Conservation (phyloP, 1,140 invertebrate species). For the Drosophila athabasca region DNA sequence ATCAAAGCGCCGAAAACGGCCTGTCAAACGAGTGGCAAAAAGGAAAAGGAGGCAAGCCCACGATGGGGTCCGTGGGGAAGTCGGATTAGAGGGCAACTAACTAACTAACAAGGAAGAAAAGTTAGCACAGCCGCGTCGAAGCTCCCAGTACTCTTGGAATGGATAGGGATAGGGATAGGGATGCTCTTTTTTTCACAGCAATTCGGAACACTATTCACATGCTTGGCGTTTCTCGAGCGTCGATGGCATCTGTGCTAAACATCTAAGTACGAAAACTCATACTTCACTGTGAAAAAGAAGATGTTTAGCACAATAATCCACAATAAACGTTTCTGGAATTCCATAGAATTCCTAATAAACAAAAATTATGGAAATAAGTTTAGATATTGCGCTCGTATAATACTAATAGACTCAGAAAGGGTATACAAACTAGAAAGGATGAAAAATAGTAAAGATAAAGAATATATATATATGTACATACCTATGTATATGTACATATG, state of each 20-base stretch:
- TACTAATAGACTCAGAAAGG: not conserved
- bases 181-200: too few species aligned
- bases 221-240: too few species aligned
- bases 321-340: too few species aligned
- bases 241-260: too few species aligned
- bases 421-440: not conserved
- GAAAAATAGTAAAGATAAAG: conserved; percentile 6
- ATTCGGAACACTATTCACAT: too few species aligned
- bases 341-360: too few species aligned
- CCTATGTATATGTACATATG: conserved; percentile 1
- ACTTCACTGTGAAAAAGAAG: not conserved
- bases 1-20: conserved; percentile 73
- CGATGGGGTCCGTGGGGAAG: not conserved
- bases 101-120: conserved; percentile 46
- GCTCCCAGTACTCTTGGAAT: not conserved
- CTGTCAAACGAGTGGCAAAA: conserved; percentile 61
- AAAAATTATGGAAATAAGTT: too few species aligned
- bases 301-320: not conserved
- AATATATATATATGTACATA: not conserved
- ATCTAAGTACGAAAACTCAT: not conserved
- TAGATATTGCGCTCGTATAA: too few species aligned
- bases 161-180: too few species aligned
- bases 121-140: not conserved
- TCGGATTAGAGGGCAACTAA: conserved; percentile 43
- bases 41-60: not conserved